Conservation (phyloP, 2,113 vertebrate genomes). For the Tringa solitaria region DNA sequence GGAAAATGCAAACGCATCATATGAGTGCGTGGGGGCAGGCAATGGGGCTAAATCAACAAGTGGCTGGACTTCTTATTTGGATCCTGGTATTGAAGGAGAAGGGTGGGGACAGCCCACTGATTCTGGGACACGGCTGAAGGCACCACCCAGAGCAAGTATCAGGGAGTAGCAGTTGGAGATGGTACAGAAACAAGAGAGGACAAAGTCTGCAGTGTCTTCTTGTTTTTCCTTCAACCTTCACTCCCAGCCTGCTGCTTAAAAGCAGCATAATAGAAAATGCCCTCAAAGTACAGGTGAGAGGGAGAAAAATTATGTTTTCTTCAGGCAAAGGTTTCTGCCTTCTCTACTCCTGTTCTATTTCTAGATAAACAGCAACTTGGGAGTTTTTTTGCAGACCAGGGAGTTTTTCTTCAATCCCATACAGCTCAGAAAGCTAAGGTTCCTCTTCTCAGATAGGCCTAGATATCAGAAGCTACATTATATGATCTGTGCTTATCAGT, state of each 20-base stretch:
- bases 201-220: not conserved
- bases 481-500: not conserved
- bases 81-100: not conserved
- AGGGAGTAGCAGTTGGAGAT: not conserved
- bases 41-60: not conserved
- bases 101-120: not conserved
- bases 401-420: not conserved
- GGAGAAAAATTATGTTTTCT: not conserved
- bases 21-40: not conserved
- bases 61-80: not conserved
- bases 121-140: slow-evolving; percentile 15
- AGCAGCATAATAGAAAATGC: not conserved
- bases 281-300: not conserved
- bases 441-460: not conserved
- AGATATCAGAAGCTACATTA: not conserved
- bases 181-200: not conserved
- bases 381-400: not conserved
- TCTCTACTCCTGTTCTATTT: not conserved
- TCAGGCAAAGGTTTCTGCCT: not conserved
- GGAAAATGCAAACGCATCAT: accelerated
- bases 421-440: not conserved
- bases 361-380: not conserved
- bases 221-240: not conserved
- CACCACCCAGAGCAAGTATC: slow-evolving; percentile 41
- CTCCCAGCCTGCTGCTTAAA: not conserved